Conservation (phyloP, 2,113 vertebrate genomes). For the Tenrec ecaudatus region DNA sequence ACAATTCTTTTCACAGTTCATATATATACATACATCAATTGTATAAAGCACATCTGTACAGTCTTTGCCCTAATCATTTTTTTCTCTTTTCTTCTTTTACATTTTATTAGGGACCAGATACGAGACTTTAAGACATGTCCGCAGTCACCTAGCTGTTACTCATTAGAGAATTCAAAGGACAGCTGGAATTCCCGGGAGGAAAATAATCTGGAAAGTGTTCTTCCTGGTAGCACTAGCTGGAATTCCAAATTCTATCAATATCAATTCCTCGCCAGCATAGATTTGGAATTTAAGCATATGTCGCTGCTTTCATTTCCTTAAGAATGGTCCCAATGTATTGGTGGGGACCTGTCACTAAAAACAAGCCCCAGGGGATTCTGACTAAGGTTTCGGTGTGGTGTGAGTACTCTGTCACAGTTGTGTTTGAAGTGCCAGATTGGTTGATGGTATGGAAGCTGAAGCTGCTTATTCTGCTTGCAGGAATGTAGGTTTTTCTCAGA, state of each 20-base stretch:
- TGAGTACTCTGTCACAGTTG: background rate
- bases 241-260: background rate
- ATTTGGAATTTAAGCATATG: conserved; percentile 20
- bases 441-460: background rate
- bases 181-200: background rate
- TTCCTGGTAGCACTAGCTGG: conserved; percentile 2
- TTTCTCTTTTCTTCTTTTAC: no score
- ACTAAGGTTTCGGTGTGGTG: background rate
- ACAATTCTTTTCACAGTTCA: no score
- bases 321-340: background rate
- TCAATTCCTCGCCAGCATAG: background rate
- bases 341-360: background rate
- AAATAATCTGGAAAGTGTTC: background rate
- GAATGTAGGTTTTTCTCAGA: background rate
- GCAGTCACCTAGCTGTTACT: background rate
- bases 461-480: background rate
- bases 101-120: no score
- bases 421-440: background rate
- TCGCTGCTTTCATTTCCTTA: background rate
- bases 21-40: no score
- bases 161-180: background rate
- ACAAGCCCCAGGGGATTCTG: background rate
- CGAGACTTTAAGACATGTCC: conserved; percentile 9
- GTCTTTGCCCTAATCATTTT: no score
- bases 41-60: no score